Conservation (phyloP, 1,140 invertebrate species). For the Pectinophora gossypiella region DNA sequence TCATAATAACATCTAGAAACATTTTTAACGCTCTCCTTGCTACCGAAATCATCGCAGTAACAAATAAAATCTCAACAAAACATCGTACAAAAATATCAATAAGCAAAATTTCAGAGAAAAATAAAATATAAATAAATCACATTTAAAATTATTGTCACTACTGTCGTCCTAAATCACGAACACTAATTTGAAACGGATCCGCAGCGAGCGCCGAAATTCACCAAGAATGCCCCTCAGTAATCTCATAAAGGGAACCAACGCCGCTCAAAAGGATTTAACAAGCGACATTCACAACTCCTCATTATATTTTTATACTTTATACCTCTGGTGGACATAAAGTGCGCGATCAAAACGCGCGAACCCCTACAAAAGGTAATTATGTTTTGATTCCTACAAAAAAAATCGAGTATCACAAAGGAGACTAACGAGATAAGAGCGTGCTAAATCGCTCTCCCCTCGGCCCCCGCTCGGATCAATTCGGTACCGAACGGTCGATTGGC, state of each 20-base stretch:
- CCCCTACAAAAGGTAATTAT: constrained; percentile 75
- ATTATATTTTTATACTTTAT: constrained; percentile 75
- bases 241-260: constrained; percentile 58
- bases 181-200: constrained; percentile 69
- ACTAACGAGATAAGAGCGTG: constrained; percentile 75
- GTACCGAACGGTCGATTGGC: constrained; percentile 60
- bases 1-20: no score
- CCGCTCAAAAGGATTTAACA: constrained; percentile 72
- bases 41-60: no score
- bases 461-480: constrained; percentile 66
- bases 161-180: constrained; percentile 51
- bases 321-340: constrained; percentile 66
- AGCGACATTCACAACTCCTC: constrained; percentile 68
- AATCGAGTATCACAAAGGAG: constrained; percentile 74
- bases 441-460: constrained; percentile 65
- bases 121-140: constrained; percentile 34
- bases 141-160: constrained; percentile 39
- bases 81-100: neutral
- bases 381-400: constrained; percentile 74
- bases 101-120: neutral
- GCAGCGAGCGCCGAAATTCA: constrained; percentile 34
- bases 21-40: no score
- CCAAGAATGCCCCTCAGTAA: constrained; percentile 49
- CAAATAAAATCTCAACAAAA: neutral
- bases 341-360: constrained; percentile 70